These are phyloP conservation scores for Chaenocephalus aceratus DNA, from an alignment of 2,113 vertebrate genomes.

Conservation along the genomic window DNA sequence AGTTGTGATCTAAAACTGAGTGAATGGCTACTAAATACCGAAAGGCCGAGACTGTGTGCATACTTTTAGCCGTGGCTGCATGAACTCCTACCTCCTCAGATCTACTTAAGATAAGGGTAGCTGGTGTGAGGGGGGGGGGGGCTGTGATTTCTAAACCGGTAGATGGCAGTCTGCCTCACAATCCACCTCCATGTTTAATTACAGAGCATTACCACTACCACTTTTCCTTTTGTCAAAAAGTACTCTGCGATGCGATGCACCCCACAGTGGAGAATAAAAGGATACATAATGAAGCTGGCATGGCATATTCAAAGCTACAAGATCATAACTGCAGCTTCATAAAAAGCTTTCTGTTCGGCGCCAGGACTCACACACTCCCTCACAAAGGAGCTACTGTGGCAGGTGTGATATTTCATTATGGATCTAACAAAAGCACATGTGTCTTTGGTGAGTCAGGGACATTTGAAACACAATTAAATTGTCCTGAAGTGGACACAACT, in stretches of 20 bases:
- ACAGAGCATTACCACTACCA: conserved; percentile 30
- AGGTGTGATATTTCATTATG: conserved; percentile 17
- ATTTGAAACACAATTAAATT: not conserved
- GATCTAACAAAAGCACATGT: conserved; percentile 5
- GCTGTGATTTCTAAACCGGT: conserved; percentile 51
- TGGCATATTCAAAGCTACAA: conserved; percentile 14
- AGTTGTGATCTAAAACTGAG: not conserved
- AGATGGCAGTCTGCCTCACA: conserved; percentile 79
- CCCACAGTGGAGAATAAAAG: conserved; percentile 16
- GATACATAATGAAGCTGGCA: not conserved
- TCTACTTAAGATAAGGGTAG: conserved; percentile 28
- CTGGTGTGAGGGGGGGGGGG: not conserved
- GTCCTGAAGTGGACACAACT: not conserved
- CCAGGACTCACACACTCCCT: not conserved
- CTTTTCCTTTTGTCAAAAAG: conserved; percentile 39
- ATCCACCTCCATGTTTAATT: conserved; percentile 48
- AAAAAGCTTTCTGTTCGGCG: not conserved
- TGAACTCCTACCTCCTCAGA: conserved; percentile 4
- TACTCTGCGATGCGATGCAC: conserved; percentile 23
- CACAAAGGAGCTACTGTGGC: not conserved
- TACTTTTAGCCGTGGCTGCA: not conserved
- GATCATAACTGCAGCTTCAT: not conserved
- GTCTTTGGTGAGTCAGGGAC: conserved; percentile 1
- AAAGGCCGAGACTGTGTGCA: not conserved
- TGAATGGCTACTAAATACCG: not conserved